A percentile compares a stretch with the other conserved stretches of the same genome.
phyloP scores from a whole-genome alignment of 2,888 invertebrate species.

The Amphimallon solstitiale region DNA sequence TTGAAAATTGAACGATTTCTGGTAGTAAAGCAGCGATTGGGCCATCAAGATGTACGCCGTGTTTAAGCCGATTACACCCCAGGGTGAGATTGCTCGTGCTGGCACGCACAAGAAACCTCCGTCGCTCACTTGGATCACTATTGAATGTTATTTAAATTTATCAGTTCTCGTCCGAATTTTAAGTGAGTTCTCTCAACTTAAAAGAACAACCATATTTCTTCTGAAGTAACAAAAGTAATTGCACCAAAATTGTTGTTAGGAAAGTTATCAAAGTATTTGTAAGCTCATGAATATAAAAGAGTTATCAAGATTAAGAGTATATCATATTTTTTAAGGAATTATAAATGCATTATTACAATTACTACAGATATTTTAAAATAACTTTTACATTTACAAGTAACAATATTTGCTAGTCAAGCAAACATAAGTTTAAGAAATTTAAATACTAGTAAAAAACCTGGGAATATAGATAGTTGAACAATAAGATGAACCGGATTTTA shows the following conservation, averaged over 20 bases:
- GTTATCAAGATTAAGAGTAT: too few species aligned
- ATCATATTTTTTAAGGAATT: too few species aligned
- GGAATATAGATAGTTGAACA: too few species aligned
- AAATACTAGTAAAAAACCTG: too few species aligned
- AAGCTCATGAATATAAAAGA: slow-evolving; percentile 5
- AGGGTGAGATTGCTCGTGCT: slow-evolving; percentile 60
- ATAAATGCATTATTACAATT: too few species aligned
- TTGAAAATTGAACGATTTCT: slow-evolving; percentile 60
- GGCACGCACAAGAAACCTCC: slow-evolving; percentile 58
- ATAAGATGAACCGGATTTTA: too few species aligned
- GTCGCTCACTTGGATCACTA: slow-evolving; percentile 54
- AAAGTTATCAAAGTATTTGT: slow-evolving; percentile 5
- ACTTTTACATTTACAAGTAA: too few species aligned
- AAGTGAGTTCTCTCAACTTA: slow-evolving; percentile 41
- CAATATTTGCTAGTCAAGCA: too few species aligned
- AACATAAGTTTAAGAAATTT: too few species aligned
- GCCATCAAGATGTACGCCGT: slow-evolving; percentile 63
- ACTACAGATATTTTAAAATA: too few species aligned
- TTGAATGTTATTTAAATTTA: slow-evolving; percentile 56
- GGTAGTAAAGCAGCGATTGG: slow-evolving; percentile 61
- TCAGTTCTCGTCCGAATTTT: slow-evolving; percentile 47
- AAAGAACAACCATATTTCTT: slow-evolving; percentile 24
- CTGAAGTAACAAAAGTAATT: slow-evolving; percentile 20
- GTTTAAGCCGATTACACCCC: slow-evolving; percentile 63
- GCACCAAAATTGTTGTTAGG: slow-evolving; percentile 12